Evolutionary conservation across 2,797 vertebrate genomes (phyloP).

Genomic region (Aselliscus stoliczkanus): DNA sequence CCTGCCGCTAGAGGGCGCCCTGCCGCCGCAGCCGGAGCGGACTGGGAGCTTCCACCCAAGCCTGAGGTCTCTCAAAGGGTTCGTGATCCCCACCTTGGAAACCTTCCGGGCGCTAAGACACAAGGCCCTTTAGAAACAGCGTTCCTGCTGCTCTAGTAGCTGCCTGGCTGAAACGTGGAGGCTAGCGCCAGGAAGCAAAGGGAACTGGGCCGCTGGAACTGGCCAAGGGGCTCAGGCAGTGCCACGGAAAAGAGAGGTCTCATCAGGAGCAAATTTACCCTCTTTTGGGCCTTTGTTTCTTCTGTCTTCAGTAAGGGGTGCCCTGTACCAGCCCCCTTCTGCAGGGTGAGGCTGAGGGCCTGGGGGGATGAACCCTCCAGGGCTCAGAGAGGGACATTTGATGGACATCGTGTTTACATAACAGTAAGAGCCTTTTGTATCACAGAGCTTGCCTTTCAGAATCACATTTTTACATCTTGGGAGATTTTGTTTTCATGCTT

Average conservation of each 20-base stretch:
- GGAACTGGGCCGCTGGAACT: neutral
- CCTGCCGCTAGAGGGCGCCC: conserved; percentile 44
- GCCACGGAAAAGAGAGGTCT: neutral
- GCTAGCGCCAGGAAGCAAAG: neutral
- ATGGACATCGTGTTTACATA: neutral
- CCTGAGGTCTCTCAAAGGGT: neutral
- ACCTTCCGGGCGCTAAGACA: neutral
- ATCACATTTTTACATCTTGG: neutral
- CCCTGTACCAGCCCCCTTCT: neutral
- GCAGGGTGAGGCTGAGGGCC: neutral
- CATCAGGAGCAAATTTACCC: neutral
- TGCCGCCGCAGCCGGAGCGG: neutral
- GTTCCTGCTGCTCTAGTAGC: neutral
- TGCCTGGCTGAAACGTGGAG: neutral
- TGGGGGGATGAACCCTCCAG: neutral
- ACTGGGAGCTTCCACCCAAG: neutral
- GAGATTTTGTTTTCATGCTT: conserved; percentile 9
- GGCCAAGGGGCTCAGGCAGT: neutral
- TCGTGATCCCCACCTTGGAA: neutral
- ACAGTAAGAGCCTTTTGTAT: neutral
- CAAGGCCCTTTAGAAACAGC: neutral
- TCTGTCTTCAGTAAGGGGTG: neutral
- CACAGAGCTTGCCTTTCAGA: neutral
- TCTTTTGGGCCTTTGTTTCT: neutral
- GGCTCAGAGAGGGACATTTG: neutral